phyloP scores from a whole-genome alignment of 2,113 vertebrate species.

The Crotophaga sulcirostris region DNA sequence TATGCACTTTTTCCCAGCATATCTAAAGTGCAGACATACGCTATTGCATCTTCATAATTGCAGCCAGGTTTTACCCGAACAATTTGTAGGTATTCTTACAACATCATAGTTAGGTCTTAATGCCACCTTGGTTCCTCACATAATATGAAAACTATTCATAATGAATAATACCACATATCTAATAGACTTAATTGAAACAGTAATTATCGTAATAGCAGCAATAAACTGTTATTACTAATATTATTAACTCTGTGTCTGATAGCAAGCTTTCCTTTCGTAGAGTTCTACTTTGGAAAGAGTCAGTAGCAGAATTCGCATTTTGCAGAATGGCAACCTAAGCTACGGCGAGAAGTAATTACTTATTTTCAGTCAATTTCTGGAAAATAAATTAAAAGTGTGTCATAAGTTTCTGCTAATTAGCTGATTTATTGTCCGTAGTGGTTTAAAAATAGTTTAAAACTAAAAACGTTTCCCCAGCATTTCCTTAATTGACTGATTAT shows the following conservation, averaged over 20 bases:
- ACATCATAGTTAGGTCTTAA: neutral
- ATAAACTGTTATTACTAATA: neutral
- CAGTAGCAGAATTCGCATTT: neutral
- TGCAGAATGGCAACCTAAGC: neutral
- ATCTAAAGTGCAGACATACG: neutral
- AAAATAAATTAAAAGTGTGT: slow-evolving; percentile 4
- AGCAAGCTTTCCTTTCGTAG: neutral
- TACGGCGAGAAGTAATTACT: neutral
- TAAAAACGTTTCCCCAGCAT: neutral
- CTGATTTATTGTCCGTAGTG: neutral
- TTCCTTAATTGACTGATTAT: neutral
- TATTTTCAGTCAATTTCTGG: neutral
- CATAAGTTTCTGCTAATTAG: neutral
- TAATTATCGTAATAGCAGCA: slow-evolving; percentile 24
- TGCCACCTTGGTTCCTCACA: neutral
- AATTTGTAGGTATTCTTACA: neutral
- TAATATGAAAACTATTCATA: neutral
- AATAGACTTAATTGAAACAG: slow-evolving; percentile 12
- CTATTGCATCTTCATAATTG: neutral
- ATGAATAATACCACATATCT: neutral
- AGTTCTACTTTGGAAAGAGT: neutral
- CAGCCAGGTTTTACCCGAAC: neutral
- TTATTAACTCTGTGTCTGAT: neutral
- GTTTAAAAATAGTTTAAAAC: neutral
- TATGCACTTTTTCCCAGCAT: neutral